These are phyloP conservation scores for Xestia c-nigrum DNA, from an alignment of 2,888 invertebrate species.

Conservation along the genomic window DNA sequence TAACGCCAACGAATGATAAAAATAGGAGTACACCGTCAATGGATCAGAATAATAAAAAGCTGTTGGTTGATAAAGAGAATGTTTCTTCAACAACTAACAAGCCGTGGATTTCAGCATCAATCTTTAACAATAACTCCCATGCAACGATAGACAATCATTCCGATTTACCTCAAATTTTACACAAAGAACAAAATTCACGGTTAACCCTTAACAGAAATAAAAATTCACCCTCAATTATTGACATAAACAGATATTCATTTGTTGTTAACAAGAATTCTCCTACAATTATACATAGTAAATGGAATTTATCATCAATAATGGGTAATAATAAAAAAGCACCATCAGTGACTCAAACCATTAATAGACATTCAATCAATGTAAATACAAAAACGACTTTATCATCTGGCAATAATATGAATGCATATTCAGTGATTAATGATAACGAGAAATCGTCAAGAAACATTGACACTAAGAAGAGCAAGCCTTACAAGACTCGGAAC, in stretches of 20 bases:
- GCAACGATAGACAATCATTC: background rate
- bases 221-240: conserved; percentile 1
- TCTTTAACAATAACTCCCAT: conserved; percentile 7
- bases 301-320: background rate
- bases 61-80: background rate
- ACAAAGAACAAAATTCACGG: background rate
- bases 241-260: conserved; percentile 8
- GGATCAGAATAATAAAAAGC: background rate
- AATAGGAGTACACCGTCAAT: background rate
- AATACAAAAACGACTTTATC: background rate
- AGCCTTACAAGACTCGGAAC: background rate
- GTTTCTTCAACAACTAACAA: background rate
- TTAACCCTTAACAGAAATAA: background rate
- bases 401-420: background rate
- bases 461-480: background rate
- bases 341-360: background rate
- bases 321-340: background rate
- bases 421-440: background rate
- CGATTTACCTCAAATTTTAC: background rate
- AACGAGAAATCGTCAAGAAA: conserved; percentile 1
- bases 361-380: background rate
- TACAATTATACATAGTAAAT: conserved; percentile 9
- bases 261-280: background rate
- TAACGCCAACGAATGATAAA: background rate
- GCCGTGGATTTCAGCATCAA: conserved; percentile 23